Evolutionary conservation across 2,113 vertebrate species (phyloP), one percentile per base, ranked within the genome.

Genomic region (Solea senegalensis): DNA sequence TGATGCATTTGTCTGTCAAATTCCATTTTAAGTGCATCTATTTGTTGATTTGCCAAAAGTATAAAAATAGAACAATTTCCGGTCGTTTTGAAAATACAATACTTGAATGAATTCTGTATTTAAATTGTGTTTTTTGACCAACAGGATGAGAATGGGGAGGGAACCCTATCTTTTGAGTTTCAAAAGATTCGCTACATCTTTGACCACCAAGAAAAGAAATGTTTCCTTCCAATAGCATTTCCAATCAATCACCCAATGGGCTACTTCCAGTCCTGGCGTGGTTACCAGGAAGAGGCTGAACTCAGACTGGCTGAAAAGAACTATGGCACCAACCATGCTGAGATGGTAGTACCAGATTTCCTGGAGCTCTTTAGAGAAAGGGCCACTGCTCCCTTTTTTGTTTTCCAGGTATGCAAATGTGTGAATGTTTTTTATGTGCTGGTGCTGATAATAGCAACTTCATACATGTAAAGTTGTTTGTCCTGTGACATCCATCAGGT

Each of bases 271-370:
- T 90, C 84, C 16, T 95, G 93, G 82, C 91, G 95, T 41, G 97
- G 97, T 0, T 98, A 97, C 65, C 95, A 97, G 88, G 97, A 98
- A 62, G 96, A 98, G 59, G 50, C 78, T 0, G 97, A 99, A 0
- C 93, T 98, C 8, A 91, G 92, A 10, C 94, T 90, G 0, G 97
- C 97, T 0, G 96, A 97, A 87, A 97, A 95, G 74, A 94, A 89
- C 72, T 98, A 96, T 0, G 95, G 96, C 7, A 95, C 89, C 14
- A 98, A 98, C 89, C 96, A 95, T 70, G 97, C 97, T 0, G 97
- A 99, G 88, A 98, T 99, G 97, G 86, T 98, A 78, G 97, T 98
- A 72, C 97, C 97, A 0, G 96, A 98, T 85, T 99, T 99, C 89
- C 90, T 97, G 13, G 96, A 97, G 73, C 95, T 99, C 13, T 99